A percentile compares a stretch with the other conserved stretches of the same genome.
Evolutionary conservation across 2,888 invertebrate genomes (phyloP).

Genomic region (Archips crataeganus): DNA sequence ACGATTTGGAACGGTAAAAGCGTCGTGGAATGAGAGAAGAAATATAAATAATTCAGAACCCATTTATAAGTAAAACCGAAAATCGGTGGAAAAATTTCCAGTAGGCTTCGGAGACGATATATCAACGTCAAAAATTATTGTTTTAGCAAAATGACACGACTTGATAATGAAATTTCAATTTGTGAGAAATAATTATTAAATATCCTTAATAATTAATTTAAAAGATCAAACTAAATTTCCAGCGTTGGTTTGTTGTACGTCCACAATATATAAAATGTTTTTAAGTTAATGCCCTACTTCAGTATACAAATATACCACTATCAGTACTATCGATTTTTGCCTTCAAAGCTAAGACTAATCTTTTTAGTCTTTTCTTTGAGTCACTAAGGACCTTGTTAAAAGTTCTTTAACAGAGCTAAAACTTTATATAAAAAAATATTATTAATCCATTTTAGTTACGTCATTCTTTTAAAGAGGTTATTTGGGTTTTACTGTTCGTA

Average conservation of each 20-base stretch:
- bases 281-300: background rate
- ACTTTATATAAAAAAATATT: slow-evolving; percentile 14
- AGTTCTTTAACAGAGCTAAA: slow-evolving; percentile 17
- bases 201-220: background rate
- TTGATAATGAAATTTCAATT: slow-evolving; percentile 1
- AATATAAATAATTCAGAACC: slow-evolving; percentile 18
- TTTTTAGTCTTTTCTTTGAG: slow-evolving; percentile 8
- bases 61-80: slow-evolving; percentile 9
- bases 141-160: slow-evolving; percentile 4
- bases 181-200: background rate
- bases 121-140: slow-evolving; percentile 9
- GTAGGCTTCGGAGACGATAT: background rate
- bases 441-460: slow-evolving; percentile 20
- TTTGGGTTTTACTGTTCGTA: slow-evolving; percentile 17
- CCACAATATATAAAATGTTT: background rate
- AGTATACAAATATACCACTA: background rate
- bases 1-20: slow-evolving; percentile 1
- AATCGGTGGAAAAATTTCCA: slow-evolving; percentile 6
- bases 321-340: background rate
- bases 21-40: slow-evolving; percentile 8
- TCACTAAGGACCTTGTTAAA: slow-evolving; percentile 22
- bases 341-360: background rate
- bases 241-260: background rate
- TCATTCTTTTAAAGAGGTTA: slow-evolving; percentile 16
- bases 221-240: background rate